phyloP scores from a whole-genome alignment of 1,140 invertebrate species.

The Ceratina calcarata region DNA sequence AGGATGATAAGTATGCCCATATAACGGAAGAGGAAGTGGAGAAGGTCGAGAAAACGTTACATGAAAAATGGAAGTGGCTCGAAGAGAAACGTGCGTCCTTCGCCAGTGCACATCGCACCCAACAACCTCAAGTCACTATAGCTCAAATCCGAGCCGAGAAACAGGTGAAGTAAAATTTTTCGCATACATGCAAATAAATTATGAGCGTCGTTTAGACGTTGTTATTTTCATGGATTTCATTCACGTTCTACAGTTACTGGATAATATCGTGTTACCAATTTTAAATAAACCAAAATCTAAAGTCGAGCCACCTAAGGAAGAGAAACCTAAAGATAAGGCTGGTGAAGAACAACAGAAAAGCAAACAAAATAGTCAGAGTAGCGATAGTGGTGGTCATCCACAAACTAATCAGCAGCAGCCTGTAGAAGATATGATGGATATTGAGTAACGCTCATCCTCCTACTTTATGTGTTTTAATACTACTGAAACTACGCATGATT shows the following conservation, averaged over 20 bases:
- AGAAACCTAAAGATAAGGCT: conserved; percentile 72
- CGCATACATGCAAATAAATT: conserved; percentile 22
- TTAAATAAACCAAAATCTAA: conserved; percentile 93
- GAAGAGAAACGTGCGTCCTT: conserved; percentile 85
- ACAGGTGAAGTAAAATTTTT: conserved; percentile 80
- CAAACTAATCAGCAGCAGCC: conserved; percentile 81
- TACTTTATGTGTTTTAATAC: conserved; percentile 64
- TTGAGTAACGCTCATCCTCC: conserved; percentile 71
- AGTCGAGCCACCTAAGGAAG: conserved; percentile 79
- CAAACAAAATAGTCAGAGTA: conserved; percentile 67
- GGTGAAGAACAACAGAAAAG: conserved; percentile 66
- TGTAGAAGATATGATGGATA: conserved; percentile 81
- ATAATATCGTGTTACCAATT: conserved; percentile 86
- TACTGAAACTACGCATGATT: conserved; percentile 61
- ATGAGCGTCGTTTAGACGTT: conserved; percentile 14
- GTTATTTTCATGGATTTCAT: not conserved
- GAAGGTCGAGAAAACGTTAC: conserved; percentile 83
- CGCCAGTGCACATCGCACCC: conserved; percentile 82
- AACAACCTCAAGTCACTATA: conserved; percentile 87
- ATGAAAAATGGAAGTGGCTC: conserved; percentile 85
- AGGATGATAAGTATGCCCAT: conserved; percentile 91
- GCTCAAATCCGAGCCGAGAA: conserved; percentile 88
- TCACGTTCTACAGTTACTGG: conserved; percentile 82
- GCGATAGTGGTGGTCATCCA: conserved; percentile 62
- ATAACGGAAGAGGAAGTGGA: conserved; percentile 89